A percentile compares a stretch with the other conserved stretches of the same genome.
Evolutionary conservation across 2,797 vertebrate species (phyloP).

Genomic region (Benthosema pterotum): DNA sequence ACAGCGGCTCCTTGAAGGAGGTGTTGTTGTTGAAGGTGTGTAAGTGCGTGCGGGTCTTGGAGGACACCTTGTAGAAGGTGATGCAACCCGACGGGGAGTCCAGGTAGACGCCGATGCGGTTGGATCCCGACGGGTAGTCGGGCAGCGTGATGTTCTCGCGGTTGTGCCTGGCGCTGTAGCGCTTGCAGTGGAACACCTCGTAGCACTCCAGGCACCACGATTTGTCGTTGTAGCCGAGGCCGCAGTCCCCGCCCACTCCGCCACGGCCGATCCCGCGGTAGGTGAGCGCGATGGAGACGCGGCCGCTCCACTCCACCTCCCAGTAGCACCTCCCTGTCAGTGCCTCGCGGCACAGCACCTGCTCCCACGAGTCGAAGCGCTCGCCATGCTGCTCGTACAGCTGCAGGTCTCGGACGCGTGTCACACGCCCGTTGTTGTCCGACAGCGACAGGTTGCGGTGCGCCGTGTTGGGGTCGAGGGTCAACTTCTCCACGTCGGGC

Average conservation of each 20-base stretch:
- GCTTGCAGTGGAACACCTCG: background rate
- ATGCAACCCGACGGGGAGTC: constrained; percentile 7
- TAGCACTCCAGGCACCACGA: constrained; percentile 2
- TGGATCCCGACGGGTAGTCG: background rate
- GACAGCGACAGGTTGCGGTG: no score
- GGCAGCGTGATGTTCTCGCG: background rate
- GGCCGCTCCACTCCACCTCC: constrained; percentile 11
- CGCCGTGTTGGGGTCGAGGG: no score
- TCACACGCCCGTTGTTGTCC: no score
- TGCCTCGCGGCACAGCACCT: constrained; percentile 15
- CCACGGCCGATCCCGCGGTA: background rate
- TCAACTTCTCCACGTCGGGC: no score
- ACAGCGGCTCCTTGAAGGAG: constrained; percentile 10
- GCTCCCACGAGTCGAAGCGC: background rate
- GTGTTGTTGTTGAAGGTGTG: constrained; percentile 8
- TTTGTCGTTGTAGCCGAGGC: background rate
- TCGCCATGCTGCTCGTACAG: no score
- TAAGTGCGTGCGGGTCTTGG: constrained; percentile 1
- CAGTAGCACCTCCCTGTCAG: constrained; percentile 12
- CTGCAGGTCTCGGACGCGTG: no score
- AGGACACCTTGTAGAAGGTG: constrained; percentile 15
- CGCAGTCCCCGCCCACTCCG: background rate
- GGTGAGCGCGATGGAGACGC: background rate
- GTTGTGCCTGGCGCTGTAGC: background rate
- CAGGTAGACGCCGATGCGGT: constrained; percentile 12